A percentile compares a stretch with the other conserved stretches of the same genome.
phyloP scores from a whole-genome alignment of 2,797 vertebrate species.

The Sylvilagus floridanus region DNA sequence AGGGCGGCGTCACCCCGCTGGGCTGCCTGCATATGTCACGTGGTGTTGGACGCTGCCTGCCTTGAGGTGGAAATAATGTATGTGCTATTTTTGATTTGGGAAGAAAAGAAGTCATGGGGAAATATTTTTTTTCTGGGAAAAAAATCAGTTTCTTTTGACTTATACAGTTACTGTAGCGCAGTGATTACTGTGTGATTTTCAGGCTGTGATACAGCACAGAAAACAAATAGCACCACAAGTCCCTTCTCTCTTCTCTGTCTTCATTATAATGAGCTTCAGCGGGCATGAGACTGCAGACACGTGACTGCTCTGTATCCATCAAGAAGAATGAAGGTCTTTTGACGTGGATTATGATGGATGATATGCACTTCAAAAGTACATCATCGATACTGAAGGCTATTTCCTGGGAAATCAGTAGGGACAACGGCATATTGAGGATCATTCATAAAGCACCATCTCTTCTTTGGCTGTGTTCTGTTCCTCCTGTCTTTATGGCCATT shows the following conservation, averaged over 20 bases:
- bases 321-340: background rate
- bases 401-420: conserved; percentile 14
- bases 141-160: conserved; percentile 57
- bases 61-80: background rate
- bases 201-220: conserved; percentile 29
- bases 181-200: background rate
- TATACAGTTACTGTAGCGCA: background rate
- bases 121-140: conserved; percentile 12
- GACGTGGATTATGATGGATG: background rate
- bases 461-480: background rate
- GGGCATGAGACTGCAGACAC: background rate
- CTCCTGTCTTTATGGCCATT: conserved; percentile 5
- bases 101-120: background rate
- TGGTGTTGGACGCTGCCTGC: background rate
- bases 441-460: background rate
- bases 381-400: background rate
- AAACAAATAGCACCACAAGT: conserved; percentile 60
- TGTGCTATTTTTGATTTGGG: background rate
- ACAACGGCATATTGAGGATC: background rate
- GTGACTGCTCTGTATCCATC: background rate
- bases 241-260: conserved; percentile 15
- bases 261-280: background rate
- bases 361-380: conserved; percentile 1
- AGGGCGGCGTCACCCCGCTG: background rate
- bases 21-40: background rate